Conservation (phyloP, 2,113 vertebrate species). For the Myiozetetes cayanensis region DNA sequence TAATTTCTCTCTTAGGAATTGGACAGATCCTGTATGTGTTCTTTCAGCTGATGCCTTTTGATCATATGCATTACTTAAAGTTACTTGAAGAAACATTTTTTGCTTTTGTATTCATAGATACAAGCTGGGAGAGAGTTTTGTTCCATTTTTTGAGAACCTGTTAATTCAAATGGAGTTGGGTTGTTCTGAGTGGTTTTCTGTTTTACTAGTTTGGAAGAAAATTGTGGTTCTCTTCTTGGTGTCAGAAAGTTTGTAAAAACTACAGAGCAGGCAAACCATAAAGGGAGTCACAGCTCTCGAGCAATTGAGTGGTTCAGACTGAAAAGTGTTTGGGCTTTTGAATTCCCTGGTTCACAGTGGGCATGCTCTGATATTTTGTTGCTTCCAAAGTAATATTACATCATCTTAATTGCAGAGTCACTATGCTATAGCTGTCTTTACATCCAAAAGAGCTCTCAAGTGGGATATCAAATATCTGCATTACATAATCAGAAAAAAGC, state of each 20-base stretch:
- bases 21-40: background rate
- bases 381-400: conserved; percentile 2
- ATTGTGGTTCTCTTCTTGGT: background rate
- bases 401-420: conserved; percentile 42
- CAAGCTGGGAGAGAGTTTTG: background rate
- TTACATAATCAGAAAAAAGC: conserved; percentile 49
- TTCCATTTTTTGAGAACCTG: background rate
- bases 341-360: background rate
- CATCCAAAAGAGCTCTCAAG: conserved; percentile 25
- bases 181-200: background rate
- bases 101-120: background rate
- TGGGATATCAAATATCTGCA: conserved; percentile 37
- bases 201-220: background rate
- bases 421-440: conserved; percentile 10
- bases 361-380: background rate
- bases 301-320: background rate
- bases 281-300: background rate
- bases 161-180: background rate
- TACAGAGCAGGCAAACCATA: background rate
- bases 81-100: background rate
- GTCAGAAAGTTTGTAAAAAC: background rate
- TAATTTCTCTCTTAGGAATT: background rate
- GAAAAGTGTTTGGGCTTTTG: background rate
- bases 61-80: background rate
- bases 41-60: background rate